phyloP scores from a whole-genome alignment of 2,113 vertebrate species.

The Lynx canadensis region DNA sequence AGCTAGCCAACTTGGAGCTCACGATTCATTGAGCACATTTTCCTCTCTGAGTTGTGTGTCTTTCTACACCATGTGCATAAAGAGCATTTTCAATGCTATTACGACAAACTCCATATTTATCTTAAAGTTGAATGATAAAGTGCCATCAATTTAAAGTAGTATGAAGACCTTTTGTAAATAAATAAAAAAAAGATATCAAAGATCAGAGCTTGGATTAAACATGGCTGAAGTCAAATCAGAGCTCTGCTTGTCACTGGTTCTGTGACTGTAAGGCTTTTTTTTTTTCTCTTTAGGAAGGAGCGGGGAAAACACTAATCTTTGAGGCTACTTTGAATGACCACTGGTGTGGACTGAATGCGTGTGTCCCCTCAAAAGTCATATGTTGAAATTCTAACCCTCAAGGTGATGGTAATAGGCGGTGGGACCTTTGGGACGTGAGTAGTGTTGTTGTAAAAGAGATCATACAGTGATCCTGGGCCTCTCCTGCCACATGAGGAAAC shows the following conservation, averaged over 20 bases:
- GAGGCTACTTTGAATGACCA: neutral
- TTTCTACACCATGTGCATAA: neutral
- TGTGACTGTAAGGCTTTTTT: neutral
- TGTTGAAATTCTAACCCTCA: neutral
- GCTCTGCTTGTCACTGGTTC: neutral
- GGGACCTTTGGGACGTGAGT: neutral
- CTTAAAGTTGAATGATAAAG: neutral
- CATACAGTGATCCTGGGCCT: neutral
- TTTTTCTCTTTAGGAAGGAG: neutral
- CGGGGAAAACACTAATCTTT: neutral
- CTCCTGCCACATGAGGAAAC: neutral
- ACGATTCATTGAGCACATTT: neutral
- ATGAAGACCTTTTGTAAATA: neutral
- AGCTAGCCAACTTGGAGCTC: neutral
- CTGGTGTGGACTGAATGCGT: neutral
- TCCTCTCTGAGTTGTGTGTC: neutral
- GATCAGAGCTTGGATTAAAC: neutral
- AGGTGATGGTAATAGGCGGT: neutral
- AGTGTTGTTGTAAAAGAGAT: neutral
- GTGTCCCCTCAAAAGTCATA: neutral
- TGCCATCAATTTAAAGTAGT: neutral
- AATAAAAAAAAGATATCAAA: neutral
- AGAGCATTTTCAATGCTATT: neutral
- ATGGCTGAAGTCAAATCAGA: neutral
- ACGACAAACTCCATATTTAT: neutral